Evolutionary conservation across 2,113 vertebrate genomes (phyloP).

Genomic region (Trogon surrucura): DNA sequence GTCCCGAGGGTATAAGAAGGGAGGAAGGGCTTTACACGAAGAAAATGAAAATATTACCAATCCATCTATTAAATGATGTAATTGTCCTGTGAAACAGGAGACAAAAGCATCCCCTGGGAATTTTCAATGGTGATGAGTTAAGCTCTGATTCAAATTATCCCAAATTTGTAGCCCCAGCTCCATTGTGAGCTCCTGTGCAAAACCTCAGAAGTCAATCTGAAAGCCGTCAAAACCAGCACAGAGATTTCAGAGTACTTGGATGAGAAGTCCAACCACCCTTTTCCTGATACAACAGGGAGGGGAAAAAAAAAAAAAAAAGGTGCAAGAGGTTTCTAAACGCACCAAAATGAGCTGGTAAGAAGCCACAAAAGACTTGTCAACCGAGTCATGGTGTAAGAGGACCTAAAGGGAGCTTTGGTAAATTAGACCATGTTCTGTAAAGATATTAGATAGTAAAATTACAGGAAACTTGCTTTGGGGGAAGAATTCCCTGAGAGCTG

Average conservation of each 20-base stretch:
- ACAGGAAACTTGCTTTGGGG: neutral
- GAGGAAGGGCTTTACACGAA: neutral
- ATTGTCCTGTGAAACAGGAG: neutral
- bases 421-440: neutral
- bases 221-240: neutral
- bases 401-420: neutral
- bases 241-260: neutral
- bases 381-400: neutral
- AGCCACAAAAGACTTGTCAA: neutral
- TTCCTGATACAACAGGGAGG: too few species aligned
- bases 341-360: neutral
- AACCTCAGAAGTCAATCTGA: neutral
- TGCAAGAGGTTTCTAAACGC: neutral
- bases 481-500: neutral
- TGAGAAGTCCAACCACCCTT: neutral
- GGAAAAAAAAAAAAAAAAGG: neutral
- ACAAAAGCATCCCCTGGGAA: neutral
- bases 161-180: neutral
- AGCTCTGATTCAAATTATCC: neutral
- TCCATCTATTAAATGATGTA: neutral
- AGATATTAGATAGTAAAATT: neutral
- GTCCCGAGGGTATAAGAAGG: neutral
- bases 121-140: neutral
- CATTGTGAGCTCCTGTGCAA: neutral
- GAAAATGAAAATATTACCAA: neutral